Evolutionary conservation across 1,140 invertebrate species (phyloP), one percentile per base, ranked within the genome.

Genomic region (Lordiphosa stackelbergi): DNA sequence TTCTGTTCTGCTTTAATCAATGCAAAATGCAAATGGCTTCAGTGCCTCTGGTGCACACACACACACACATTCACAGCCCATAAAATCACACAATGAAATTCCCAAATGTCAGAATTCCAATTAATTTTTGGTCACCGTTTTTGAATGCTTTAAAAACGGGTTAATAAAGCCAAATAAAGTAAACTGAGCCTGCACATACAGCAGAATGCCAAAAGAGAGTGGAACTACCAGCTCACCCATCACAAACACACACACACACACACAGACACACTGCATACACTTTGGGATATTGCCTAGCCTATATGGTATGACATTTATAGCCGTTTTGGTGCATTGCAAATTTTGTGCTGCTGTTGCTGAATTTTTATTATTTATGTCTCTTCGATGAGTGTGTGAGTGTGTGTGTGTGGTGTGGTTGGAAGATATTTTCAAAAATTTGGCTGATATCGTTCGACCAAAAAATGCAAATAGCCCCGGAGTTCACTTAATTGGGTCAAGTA

Each of bases 401-500:
- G 36, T 24, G 38, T 24, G 22, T 31, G 35, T 43, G 53, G 53
- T 49, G 43, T 43, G 59, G 56, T 51, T 68, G 64, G 63, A 46
- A 68, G 64, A 68, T 55, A 68, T 68, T 68, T 69, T 69, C 58
- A 57, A 70, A 70, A 70, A 70, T 69, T 31, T 70, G 48, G 66
- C 48, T 70, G 59, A 70, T 70, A 70, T 63, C 60, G 53, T 45
- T 64, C 54, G 49, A 61, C 65, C 43, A 46, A 34, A 58, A 70
- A 79, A 73, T 73, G 74, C 74, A 78, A 78, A 78, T 78, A 73
- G 69, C 74, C 49, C 34, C 38, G 35, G 46, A 54, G 58, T 49
- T 65, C 47, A 60, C 52, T 73, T 84, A 83, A 83, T 73, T 83
- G 72, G 77, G 78, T 84, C 78, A 83, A 78, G 71, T 84, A 84